These are phyloP conservation scores for Papilio polyxenes DNA, from an alignment of 1,140 invertebrate species.

Conservation along the genomic window DNA sequence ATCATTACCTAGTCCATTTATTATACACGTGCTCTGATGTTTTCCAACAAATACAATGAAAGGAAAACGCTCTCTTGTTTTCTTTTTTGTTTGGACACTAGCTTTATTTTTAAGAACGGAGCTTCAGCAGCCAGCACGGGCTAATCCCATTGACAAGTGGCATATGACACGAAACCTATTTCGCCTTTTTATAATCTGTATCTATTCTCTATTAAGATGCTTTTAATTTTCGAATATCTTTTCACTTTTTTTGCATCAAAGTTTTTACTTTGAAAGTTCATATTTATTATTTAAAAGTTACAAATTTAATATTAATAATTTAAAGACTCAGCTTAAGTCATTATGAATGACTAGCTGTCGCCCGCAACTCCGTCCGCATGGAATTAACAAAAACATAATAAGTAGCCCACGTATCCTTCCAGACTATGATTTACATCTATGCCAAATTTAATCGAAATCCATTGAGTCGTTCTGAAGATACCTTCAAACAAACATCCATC, in stretches of 20 bases:
- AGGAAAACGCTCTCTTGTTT: neutral
- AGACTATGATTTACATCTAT: no score
- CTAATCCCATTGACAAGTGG: neutral
- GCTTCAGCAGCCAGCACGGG: neutral
- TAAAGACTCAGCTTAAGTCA: neutral
- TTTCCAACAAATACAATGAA: neutral
- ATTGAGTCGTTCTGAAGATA: no score
- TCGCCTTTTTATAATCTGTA: neutral
- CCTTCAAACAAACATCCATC: no score
- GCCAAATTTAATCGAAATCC: no score
- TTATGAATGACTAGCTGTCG: neutral
- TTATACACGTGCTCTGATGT: neutral
- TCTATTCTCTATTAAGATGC: neutral
- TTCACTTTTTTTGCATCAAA: neutral
- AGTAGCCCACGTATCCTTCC: no score
- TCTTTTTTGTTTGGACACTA: neutral
- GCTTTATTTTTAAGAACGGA: neutral
- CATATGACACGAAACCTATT: neutral
- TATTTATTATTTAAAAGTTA: neutral
- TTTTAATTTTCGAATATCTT: neutral
- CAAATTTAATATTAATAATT: neutral
- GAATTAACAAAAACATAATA: no score
- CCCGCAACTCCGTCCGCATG: no score
- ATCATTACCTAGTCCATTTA: constrained; percentile 16
- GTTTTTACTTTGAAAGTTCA: neutral